Evolutionary conservation across 2,797 vertebrate genomes (phyloP).

Genomic region (Labroides dimidiatus): DNA sequence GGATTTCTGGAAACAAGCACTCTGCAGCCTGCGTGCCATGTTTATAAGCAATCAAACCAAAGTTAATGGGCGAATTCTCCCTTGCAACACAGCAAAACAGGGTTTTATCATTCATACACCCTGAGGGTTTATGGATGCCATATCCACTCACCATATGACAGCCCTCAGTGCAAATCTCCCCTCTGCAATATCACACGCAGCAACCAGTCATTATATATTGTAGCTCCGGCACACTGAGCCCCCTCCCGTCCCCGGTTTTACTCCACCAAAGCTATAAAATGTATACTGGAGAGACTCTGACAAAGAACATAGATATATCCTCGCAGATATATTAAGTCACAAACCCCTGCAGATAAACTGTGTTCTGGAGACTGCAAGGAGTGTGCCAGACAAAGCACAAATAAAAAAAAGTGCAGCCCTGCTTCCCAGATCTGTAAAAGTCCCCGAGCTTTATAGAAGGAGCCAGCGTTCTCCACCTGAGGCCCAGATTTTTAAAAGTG

Average conservation of each 20-base stretch:
- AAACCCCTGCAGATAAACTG: slow-evolving; percentile 36
- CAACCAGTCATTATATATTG: slow-evolving; percentile 38
- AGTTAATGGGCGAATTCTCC: slow-evolving; percentile 77
- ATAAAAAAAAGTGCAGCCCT: slow-evolving; percentile 35
- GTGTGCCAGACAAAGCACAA: slow-evolving; percentile 27
- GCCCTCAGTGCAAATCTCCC: slow-evolving; percentile 50
- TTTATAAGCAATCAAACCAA: slow-evolving; percentile 77
- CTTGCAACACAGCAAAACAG: slow-evolving; percentile 66
- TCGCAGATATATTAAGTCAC: slow-evolving; percentile 43
- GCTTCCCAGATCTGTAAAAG: slow-evolving; percentile 14
- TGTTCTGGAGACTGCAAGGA: slow-evolving; percentile 31
- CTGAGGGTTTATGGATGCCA: slow-evolving; percentile 60
- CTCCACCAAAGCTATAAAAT: slow-evolving; percentile 42
- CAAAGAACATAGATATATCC: slow-evolving; percentile 25
- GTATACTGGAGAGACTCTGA: slow-evolving; percentile 28
- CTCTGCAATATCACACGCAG: slow-evolving; percentile 44
- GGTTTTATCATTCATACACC: slow-evolving; percentile 61
- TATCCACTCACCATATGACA: slow-evolving; percentile 69
- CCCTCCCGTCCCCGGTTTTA: background rate
- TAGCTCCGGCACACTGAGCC: slow-evolving; percentile 12
- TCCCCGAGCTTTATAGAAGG: slow-evolving; percentile 14
- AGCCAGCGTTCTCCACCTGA: slow-evolving; percentile 23
- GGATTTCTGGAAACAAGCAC: slow-evolving; percentile 73
- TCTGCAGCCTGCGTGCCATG: slow-evolving; percentile 62
- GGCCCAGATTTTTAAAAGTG: slow-evolving; percentile 17